These are phyloP conservation scores for Agonum fuliginosum DNA, from an alignment of 2,888 invertebrate genomes.

Conservation along the genomic window DNA sequence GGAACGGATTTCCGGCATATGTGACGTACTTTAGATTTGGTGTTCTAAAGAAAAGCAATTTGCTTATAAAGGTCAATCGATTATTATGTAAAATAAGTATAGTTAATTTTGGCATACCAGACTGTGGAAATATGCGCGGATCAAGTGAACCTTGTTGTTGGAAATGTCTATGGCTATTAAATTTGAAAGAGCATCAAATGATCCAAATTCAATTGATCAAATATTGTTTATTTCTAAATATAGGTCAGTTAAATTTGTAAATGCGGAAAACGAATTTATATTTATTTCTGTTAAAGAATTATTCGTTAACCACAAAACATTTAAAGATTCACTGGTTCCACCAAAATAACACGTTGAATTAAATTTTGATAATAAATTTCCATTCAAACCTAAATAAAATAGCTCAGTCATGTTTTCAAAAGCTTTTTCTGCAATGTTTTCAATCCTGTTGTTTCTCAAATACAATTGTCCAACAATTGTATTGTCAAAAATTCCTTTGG, in stretches of 20 bases:
- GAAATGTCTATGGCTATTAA: background rate
- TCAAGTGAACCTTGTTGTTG: background rate
- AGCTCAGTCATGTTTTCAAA: conserved; percentile 6
- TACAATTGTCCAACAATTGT: background rate
- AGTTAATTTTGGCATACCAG: background rate
- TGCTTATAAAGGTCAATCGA: background rate
- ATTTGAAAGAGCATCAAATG: background rate
- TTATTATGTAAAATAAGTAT: conserved; percentile 7
- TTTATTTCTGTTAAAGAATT: background rate
- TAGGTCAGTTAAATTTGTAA: background rate
- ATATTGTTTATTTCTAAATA: conserved; percentile 14
- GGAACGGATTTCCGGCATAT: conserved; percentile 28
- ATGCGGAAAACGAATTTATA: background rate
- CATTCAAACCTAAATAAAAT: background rate
- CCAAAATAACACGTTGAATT: background rate
- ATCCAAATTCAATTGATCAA: background rate
- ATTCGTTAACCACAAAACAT: conserved; percentile 2
- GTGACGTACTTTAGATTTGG: background rate
- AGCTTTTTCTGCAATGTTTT: conserved; percentile 10
- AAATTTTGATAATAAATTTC: conserved; percentile 2
- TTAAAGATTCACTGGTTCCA: background rate
- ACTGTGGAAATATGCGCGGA: background rate
- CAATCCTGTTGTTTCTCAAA: conserved; percentile 1
- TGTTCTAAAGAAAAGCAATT: background rate
- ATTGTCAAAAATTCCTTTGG: background rate